Base-by-base conservation (phyloP, 1,140 invertebrate genomes). In the Gonatopus flavifemur region DNA sequence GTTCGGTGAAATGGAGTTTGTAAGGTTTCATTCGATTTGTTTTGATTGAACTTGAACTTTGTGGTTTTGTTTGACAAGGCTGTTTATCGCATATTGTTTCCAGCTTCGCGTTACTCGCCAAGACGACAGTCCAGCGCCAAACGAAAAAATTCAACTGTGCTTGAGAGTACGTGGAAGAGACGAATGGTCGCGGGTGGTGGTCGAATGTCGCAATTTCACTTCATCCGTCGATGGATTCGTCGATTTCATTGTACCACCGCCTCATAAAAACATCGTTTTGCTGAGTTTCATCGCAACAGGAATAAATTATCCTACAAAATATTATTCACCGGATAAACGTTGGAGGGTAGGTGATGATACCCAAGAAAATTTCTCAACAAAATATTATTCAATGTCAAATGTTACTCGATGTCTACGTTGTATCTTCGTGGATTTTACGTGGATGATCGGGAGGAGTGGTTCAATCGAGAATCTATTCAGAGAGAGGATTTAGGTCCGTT, bases 281-380 rank as follows among this genome's bases (percentile, higher is more conserved):
- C 28, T 79, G 25, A 75, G 64, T 28, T 76, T 78, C 36, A 66
- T 75, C 2, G 76, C 76, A 0, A 77, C 75, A 2, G 76, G 66
- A 22, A 64, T 78, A 21, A 66, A 76, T 38, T 77, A 78, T 52
- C 69, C 72, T 0, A 78, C 72, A 3, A 78, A 76, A 42, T 79
- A 78, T 53, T 76, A 79, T 41, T 72, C 75, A 4, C 72, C 74
- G 0, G 74, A 77, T 16, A 75, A 73, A 42, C 66, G 71, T 42
- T 79, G 73, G 76, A 65, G 66, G 54, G 76, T 77, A 66, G 38
- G 60, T 46, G 13, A 13, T n/a, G n/a, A n/a, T n/a, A n/a, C n/a
- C n/a, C n/a, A n/a, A n/a, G n/a, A n/a, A n/a, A n/a, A n/a, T n/a
- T n/a, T n/a, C n/a, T n/a, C n/a, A n/a, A n/a, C n/a, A n/a, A n/a